phyloP scores from a whole-genome alignment of 2,888 invertebrate species.

The Rhagium mordax region DNA sequence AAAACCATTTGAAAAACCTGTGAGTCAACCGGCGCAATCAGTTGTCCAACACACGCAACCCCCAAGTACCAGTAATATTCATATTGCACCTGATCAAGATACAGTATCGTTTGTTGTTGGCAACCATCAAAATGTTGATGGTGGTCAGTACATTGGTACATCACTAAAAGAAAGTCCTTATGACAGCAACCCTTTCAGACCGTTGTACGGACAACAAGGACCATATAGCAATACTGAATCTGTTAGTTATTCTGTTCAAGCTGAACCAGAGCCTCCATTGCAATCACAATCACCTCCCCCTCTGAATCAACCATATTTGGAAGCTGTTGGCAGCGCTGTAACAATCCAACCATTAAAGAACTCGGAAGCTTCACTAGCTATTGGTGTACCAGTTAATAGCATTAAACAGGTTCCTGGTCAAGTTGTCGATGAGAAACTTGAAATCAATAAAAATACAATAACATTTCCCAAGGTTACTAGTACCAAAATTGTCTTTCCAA shows the following conservation, averaged over 20 bases:
- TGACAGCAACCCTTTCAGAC: conserved; percentile 66
- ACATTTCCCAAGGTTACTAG: conserved; percentile 59
- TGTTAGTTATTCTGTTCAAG: conserved; percentile 48
- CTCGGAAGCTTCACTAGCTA: conserved; percentile 67
- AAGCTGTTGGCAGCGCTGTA: conserved; percentile 60
- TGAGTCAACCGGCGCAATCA: conserved; percentile 49
- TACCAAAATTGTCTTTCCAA: conserved; percentile 66
- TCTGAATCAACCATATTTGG: conserved; percentile 39
- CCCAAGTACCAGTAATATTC: conserved; percentile 77
- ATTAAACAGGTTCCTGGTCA: conserved; percentile 66
- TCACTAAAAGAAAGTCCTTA: conserved; percentile 72
- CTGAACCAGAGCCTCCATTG: conserved; percentile 34
- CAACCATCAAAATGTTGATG: conserved; percentile 75
- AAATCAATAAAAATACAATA: conserved; percentile 58
- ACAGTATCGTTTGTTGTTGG: conserved; percentile 78
- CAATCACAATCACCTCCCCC: background rate
- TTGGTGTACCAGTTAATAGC: conserved; percentile 65
- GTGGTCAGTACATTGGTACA: conserved; percentile 68
- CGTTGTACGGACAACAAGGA: conserved; percentile 57
- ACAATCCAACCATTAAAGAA: conserved; percentile 67
- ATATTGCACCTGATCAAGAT: conserved; percentile 77
- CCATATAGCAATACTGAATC: conserved; percentile 45
- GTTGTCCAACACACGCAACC: conserved; percentile 45
- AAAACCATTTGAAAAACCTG: conserved; percentile 62
- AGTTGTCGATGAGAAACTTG: conserved; percentile 67